A percentile compares a stretch with the other conserved stretches of the same genome.
phyloP scores from a whole-genome alignment of 2,888 invertebrate species.

The Pristionchus mayeri region DNA sequence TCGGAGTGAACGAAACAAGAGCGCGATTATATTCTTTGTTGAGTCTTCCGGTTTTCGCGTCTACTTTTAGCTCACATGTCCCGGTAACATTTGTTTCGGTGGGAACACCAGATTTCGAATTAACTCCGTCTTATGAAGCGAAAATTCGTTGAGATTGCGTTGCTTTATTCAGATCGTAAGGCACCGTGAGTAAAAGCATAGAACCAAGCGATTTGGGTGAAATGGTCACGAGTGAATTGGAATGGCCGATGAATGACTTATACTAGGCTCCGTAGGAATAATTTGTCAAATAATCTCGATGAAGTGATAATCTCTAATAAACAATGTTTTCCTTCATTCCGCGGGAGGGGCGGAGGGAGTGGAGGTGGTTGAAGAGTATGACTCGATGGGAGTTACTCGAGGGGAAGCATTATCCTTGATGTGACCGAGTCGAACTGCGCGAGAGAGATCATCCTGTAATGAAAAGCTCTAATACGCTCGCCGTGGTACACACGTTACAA shows the following conservation, averaged over 20 bases:
- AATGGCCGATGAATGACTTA: neutral
- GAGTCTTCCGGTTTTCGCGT: too few species aligned
- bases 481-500: too few species aligned
- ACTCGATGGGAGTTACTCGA: too few species aligned
- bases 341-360: conserved; percentile 30
- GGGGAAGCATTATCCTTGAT: neutral
- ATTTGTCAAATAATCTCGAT: too few species aligned
- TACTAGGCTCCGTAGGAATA: neutral
- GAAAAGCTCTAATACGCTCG: neutral
- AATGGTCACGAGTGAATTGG: neutral
- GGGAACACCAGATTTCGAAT: too few species aligned
- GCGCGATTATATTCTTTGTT: too few species aligned
- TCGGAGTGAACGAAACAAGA: neutral
- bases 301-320: too few species aligned
- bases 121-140: too few species aligned
- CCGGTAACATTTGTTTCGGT: too few species aligned
- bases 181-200: neutral
- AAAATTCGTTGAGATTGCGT: neutral
- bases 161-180: neutral
- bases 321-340: neutral
- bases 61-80: too few species aligned
- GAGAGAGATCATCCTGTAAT: neutral
- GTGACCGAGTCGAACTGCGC: neutral
- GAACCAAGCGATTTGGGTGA: neutral
- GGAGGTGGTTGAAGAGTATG: neutral